Conservation (phyloP, 2,888 invertebrate species). For the Cacoxenus indagator region DNA sequence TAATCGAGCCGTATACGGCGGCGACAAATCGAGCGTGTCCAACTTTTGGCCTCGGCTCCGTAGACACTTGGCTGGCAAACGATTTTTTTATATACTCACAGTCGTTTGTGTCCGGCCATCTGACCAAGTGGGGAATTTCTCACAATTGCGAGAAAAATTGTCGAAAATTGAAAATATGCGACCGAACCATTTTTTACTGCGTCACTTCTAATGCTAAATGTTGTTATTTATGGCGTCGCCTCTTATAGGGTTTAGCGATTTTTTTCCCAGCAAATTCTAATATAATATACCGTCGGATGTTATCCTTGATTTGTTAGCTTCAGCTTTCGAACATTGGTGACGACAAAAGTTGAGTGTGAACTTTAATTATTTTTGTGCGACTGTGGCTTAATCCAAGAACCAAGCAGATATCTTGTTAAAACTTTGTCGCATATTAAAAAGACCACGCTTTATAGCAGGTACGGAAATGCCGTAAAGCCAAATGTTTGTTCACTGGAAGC, state of each 20-base stretch:
- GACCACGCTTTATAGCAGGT: too few species aligned
- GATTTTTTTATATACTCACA: conserved; percentile 27
- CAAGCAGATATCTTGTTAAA: too few species aligned
- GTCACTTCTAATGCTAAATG: conserved; percentile 63
- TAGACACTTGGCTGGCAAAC: background rate
- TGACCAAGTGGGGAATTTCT: conserved; percentile 60
- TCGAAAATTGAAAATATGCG: conserved; percentile 62
- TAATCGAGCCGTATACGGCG: background rate
- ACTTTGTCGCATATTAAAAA: too few species aligned
- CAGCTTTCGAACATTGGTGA: conserved; percentile 27
- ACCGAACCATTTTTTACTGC: conserved; percentile 57
- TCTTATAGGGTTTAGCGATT: background rate
- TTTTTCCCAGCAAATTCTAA: background rate
- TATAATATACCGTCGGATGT: background rate
- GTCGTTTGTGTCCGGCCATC: conserved; percentile 29
- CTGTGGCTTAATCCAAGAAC: too few species aligned
- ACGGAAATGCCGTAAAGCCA: too few species aligned
- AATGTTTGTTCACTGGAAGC: too few species aligned
- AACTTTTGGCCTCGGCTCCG: background rate
- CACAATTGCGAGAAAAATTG: conserved; percentile 62
- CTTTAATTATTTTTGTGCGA: too few species aligned
- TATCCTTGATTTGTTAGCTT: conserved; percentile 30
- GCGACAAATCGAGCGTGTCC: background rate
- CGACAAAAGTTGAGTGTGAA: background rate
- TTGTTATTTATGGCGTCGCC: conserved; percentile 67